Evolutionary conservation across 2,888 invertebrate species (phyloP).

Genomic region (Eupithecia exiguata): DNA sequence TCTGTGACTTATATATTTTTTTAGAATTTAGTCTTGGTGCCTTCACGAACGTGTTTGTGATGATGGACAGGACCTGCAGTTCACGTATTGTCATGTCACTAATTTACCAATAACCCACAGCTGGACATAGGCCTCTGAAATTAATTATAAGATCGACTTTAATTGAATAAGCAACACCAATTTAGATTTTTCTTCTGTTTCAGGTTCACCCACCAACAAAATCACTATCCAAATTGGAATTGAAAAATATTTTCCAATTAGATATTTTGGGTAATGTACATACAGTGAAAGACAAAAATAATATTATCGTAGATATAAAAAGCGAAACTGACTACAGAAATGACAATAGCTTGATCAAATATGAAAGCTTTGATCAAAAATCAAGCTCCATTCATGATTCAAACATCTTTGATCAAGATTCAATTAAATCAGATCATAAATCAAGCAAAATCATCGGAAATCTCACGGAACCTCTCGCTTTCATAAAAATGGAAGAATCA

Average conservation of each 20-base stretch:
- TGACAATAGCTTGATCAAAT: constrained; percentile 6
- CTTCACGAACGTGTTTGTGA: no score
- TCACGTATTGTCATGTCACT: no score
- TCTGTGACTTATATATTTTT: no score
- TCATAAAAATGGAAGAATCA: constrained; percentile 26
- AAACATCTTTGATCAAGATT: background rate
- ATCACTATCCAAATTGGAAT: constrained; percentile 20
- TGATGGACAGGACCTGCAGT: no score
- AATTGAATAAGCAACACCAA: background rate
- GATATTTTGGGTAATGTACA: background rate
- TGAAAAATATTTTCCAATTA: constrained; percentile 10
- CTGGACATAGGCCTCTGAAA: no score
- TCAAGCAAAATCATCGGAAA: background rate
- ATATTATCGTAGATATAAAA: background rate
- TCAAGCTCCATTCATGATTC: background rate
- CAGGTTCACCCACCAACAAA: constrained; percentile 12
- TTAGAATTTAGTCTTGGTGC: no score
- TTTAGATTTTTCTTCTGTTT: constrained; percentile 10
- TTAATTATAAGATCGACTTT: no score
- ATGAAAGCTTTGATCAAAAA: constrained; percentile 15
- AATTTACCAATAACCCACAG: no score
- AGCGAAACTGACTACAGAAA: background rate
- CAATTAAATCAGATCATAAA: constrained; percentile 1
- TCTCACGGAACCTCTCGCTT: constrained; percentile 20
- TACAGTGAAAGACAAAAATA: background rate